These are phyloP conservation scores for Tipula helvola DNA, from an alignment of 2,888 invertebrate genomes.

Conservation along the genomic window DNA sequence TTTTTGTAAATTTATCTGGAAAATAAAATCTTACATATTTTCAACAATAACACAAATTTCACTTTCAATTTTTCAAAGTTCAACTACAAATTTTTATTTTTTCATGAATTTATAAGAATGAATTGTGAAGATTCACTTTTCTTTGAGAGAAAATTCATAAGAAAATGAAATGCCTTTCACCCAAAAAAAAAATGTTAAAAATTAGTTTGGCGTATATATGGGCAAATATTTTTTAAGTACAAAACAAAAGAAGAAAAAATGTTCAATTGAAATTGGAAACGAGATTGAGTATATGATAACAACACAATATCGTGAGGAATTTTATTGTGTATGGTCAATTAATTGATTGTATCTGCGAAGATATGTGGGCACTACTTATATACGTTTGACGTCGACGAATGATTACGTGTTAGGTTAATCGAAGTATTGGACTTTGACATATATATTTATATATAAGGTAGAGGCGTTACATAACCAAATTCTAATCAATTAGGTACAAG, in stretches of 20 bases:
- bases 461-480: too few species aligned
- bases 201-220: not conserved
- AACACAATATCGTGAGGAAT: not conserved
- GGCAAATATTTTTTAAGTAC: not conserved
- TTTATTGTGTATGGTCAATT: not conserved
- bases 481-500: too few species aligned
- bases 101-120: not conserved
- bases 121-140: not conserved
- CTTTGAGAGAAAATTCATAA: not conserved
- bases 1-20: not conserved
- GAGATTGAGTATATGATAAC: not conserved
- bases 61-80: not conserved
- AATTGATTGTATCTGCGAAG: not conserved
- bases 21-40: not conserved
- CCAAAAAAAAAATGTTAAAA: not conserved
- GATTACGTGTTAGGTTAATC: too few species aligned
- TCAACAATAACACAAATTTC: not conserved
- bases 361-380: not conserved
- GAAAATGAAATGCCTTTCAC: slow-evolving; percentile 4
- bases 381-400: not conserved
- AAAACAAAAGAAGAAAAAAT: not conserved
- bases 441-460: too few species aligned
- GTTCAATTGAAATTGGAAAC: not conserved
- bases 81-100: not conserved
- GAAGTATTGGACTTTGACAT: too few species aligned